Conservation (phyloP, 2,113 vertebrate species). For the Rhegmatorhina hoffmannsi region DNA sequence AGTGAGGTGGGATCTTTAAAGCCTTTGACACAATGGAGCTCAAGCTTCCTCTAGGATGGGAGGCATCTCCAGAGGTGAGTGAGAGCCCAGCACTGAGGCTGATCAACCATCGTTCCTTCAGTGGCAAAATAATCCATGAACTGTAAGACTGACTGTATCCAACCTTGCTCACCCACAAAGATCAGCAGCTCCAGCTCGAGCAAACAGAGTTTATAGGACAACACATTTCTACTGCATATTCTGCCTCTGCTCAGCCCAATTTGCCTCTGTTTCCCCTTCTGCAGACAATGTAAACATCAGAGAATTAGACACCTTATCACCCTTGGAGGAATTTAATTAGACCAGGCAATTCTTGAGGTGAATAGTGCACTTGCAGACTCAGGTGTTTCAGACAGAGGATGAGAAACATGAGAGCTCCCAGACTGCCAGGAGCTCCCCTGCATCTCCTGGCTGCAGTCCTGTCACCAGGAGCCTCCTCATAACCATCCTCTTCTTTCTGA, state of each 20-base stretch:
- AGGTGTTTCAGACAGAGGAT: rapidly evolving
- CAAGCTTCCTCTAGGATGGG: not conserved
- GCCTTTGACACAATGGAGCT: not conserved
- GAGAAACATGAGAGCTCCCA: not conserved
- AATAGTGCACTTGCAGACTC: not conserved
- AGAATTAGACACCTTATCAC: not conserved
- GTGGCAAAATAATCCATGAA: not conserved
- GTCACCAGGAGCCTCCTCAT: not conserved
- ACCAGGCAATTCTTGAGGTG: not conserved
- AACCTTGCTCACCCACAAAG: not conserved
- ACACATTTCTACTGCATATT: not conserved
- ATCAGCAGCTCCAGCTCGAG: not conserved
- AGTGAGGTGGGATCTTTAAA: not conserved
- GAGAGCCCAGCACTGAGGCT: not conserved
- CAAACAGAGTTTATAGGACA: not conserved
- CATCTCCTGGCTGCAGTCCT: not conserved
- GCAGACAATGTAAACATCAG: not conserved
- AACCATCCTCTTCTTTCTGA: not conserved
- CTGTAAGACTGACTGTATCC: not conserved
- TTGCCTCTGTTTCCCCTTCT: not conserved
- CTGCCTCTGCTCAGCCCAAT: not conserved
- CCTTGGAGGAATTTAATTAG: not conserved
- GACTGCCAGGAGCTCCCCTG: rapidly evolving
- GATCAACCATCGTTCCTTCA: not conserved
- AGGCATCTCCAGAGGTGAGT: not conserved